A percentile compares a stretch with the other conserved stretches of the same genome.
Conservation (phyloP, 2,797 vertebrate species). For the Ataeniobius toweri region DNA sequence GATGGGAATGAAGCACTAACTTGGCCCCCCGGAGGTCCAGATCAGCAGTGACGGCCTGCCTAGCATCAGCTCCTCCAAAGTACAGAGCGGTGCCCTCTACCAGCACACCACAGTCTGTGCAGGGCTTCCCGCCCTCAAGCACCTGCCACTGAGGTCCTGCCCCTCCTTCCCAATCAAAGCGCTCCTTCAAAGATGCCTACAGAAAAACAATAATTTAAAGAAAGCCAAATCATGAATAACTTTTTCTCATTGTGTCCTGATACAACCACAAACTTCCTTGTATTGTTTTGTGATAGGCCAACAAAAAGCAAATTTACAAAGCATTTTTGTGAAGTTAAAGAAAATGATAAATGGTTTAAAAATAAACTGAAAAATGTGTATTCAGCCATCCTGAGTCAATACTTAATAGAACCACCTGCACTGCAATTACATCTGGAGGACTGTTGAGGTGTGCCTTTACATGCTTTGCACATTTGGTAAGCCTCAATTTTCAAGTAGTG, state of each 20-base stretch:
- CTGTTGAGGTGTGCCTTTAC: too few relatives aligned
- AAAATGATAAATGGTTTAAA: too few relatives aligned
- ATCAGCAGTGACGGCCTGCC: slow-evolving; percentile 93
- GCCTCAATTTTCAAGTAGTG: too few relatives aligned
- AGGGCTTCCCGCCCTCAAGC: slow-evolving; percentile 92
- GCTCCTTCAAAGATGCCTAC: slow-evolving; percentile 94
- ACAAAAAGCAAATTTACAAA: not conserved
- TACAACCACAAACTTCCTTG: not conserved
- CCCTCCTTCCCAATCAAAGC: slow-evolving; percentile 93
- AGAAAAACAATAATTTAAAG: not conserved
- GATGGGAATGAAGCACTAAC: slow-evolving; percentile 76
- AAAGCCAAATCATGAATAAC: not conserved
- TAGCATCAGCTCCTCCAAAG: slow-evolving; percentile 90
- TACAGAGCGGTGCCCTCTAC: slow-evolving; percentile 94
- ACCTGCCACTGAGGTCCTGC: slow-evolving; percentile 92
- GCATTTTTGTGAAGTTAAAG: not conserved
- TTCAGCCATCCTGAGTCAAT: not conserved
- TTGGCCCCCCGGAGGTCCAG: slow-evolving; percentile 96
- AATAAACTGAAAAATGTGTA: not conserved
- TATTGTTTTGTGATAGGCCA: not conserved
- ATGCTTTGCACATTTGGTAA: too few relatives aligned
- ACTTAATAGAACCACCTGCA: not conserved
- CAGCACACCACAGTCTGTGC: slow-evolving; percentile 92
- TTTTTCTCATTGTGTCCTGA: not conserved
- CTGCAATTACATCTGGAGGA: not conserved